Evolutionary conservation across 2,888 invertebrate species (phyloP).

Genomic region (Nemapogon koenigi): DNA sequence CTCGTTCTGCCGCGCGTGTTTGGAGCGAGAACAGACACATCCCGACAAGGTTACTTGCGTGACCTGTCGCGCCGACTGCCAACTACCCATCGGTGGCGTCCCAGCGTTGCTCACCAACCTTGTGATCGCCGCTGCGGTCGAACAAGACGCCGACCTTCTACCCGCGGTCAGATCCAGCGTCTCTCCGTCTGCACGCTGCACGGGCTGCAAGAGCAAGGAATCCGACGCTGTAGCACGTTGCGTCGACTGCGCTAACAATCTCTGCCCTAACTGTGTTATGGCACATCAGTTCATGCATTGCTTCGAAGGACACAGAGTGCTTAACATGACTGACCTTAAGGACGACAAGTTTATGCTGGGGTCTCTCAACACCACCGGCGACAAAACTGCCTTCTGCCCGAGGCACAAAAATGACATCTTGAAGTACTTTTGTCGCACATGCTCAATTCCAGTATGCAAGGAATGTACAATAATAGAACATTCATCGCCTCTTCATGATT

Average conservation of each 20-base stretch:
- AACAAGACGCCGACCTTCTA: conserved; percentile 59
- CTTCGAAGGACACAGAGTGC: conserved; percentile 94
- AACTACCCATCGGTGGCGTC: conserved; percentile 63
- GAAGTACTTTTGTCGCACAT: conserved; percentile 94
- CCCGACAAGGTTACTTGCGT: conserved; percentile 80
- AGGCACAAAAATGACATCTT: conserved; percentile 90
- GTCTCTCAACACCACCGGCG: conserved; percentile 63
- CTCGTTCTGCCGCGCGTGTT: conserved; percentile 83
- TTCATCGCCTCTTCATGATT: conserved; percentile 81
- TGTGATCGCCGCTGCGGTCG: conserved; percentile 61
- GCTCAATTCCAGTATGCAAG: conserved; percentile 92
- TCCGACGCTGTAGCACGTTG: conserved; percentile 95
- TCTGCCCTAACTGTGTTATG: conserved; percentile 97
- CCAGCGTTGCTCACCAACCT: conserved; percentile 73
- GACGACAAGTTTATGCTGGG: conserved; percentile 65
- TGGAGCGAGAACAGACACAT: conserved; percentile 74
- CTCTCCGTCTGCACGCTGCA: conserved; percentile 75
- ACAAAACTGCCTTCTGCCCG: conserved; percentile 76
- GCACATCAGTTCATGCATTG: conserved; percentile 99
- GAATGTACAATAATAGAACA: conserved; percentile 93
- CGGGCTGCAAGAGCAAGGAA: conserved; percentile 95
- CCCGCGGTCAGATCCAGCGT: conserved; percentile 49
- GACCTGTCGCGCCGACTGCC: conserved; percentile 64
- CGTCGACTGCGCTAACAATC: conserved; percentile 94
- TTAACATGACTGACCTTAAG: conserved; percentile 65